These are phyloP conservation scores for Amazona vittata DNA, from an alignment of 2,113 vertebrate species.

Conservation along the genomic window DNA sequence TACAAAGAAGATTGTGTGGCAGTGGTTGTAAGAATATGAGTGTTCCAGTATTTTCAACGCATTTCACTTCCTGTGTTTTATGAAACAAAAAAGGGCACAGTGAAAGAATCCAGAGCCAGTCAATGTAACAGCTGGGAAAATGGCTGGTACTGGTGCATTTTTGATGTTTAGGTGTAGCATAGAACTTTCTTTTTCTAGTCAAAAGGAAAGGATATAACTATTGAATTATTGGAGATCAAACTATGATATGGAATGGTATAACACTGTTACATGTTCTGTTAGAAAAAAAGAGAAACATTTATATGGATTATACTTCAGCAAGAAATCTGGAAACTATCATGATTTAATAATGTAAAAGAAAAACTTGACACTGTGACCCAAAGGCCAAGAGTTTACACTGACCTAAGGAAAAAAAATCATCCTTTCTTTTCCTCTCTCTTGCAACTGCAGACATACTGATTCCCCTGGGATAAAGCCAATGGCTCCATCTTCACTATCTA, in stretches of 20 bases:
- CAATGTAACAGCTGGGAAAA: background rate
- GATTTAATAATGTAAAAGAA: conserved; percentile 25
- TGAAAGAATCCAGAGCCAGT: background rate
- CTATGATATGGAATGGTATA: background rate
- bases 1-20: background rate
- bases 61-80: background rate
- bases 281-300: background rate
- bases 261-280: background rate
- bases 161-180: background rate
- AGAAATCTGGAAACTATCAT: conserved; percentile 31
- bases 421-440: background rate
- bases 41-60: background rate
- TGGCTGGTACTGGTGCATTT: background rate
- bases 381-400: conserved; percentile 6
- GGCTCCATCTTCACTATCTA: background rate
- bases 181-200: background rate
- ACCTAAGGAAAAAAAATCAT: background rate
- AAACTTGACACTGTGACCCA: background rate
- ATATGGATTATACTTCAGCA: background rate
- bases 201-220: background rate
- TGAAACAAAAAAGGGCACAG: background rate
- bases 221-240: background rate
- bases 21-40: background rate
- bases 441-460: background rate
- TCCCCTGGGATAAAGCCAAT: background rate